These are phyloP conservation scores for Elgaria multicarinata DNA, from an alignment of 2,113 vertebrate genomes.

Conservation along the genomic window DNA sequence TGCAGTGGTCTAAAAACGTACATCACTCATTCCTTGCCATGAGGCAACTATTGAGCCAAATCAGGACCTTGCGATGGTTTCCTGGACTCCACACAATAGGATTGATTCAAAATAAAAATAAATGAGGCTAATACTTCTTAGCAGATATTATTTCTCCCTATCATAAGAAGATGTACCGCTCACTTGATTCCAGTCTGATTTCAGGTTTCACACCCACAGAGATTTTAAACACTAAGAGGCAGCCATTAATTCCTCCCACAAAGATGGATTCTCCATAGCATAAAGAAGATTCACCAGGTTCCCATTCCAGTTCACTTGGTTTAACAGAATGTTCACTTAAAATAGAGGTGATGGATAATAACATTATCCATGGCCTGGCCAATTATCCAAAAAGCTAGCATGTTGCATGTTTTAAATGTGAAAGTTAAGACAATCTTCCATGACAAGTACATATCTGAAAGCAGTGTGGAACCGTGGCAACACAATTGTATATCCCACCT, in stretches of 20 bases:
- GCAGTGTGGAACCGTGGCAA: background rate
- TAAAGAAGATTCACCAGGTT: conserved; percentile 40
- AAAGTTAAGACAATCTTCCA: conserved; percentile 29
- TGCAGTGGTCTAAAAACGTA: conserved; percentile 17
- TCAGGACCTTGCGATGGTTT: background rate
- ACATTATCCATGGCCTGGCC: conserved; percentile 58
- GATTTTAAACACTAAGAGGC: conserved; percentile 37
- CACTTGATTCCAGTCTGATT: background rate
- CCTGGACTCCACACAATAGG: background rate
- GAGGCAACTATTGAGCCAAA: conserved; percentile 11
- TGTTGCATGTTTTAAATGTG: conserved; percentile 21
- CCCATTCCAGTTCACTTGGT: conserved; percentile 62
- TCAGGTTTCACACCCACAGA: conserved; percentile 34
- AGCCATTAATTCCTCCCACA: conserved; percentile 59
- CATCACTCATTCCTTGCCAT: conserved; percentile 1
- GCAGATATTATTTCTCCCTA: conserved; percentile 23
- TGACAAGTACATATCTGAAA: background rate
- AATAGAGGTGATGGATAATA: conserved; percentile 68
- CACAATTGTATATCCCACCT: background rate
- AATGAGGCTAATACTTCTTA: conserved; percentile 16
- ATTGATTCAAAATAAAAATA: conserved; percentile 47
- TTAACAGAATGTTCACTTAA: conserved; percentile 43
- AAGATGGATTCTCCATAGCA: conserved; percentile 38
- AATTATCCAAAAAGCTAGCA: conserved; percentile 70
- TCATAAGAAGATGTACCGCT: conserved; percentile 8